Evolutionary conservation across 1,140 invertebrate species (phyloP).

Genomic region (Drosophila asahinai): DNA sequence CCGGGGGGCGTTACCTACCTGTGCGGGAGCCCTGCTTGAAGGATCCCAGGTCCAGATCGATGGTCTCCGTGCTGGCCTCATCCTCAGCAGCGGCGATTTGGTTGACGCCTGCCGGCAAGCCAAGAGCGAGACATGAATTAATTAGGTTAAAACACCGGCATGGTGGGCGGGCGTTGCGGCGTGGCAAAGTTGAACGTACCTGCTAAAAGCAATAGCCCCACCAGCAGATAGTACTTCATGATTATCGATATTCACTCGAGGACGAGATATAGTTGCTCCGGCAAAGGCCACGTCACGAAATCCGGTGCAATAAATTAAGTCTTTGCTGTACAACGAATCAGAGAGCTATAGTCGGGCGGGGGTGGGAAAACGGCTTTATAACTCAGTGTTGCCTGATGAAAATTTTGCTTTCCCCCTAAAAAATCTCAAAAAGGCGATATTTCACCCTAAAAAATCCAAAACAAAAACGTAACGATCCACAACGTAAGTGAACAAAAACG

Average conservation of each 20-base stretch:
- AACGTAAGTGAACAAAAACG: too few relatives aligned
- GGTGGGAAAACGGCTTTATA: too few relatives aligned
- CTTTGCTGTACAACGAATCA: too few relatives aligned
- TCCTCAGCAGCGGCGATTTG: conserved; percentile 84
- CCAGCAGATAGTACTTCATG: conserved; percentile 87
- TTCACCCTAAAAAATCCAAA: too few relatives aligned
- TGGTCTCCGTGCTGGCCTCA: conserved; percentile 86
- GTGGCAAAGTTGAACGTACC: conserved; percentile 84
- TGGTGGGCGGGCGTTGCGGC: conserved; percentile 20
- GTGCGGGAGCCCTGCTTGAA: conserved; percentile 93
- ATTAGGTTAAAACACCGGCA: conserved; percentile 70
- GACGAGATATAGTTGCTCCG: conserved; percentile 34
- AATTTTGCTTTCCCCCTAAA: too few relatives aligned
- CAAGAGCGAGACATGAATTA: conserved; percentile 48
- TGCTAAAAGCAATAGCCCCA: conserved; percentile 86
- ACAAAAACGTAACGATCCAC: too few relatives aligned
- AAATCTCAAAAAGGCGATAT: too few relatives aligned
- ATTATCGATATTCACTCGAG: conserved; percentile 39
- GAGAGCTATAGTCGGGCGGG: too few relatives aligned
- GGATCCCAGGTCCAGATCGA: conserved; percentile 92
- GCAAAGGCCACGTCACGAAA: conserved; percentile 71
- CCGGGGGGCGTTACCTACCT: conserved; percentile 86
- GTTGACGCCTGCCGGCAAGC: conserved; percentile 81
- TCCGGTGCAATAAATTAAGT: conserved; percentile 26
- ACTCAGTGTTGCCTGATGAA: too few relatives aligned